Base-by-base conservation (phyloP, 2,888 invertebrate genomes). In the Sarcophaga carnaria region DNA sequence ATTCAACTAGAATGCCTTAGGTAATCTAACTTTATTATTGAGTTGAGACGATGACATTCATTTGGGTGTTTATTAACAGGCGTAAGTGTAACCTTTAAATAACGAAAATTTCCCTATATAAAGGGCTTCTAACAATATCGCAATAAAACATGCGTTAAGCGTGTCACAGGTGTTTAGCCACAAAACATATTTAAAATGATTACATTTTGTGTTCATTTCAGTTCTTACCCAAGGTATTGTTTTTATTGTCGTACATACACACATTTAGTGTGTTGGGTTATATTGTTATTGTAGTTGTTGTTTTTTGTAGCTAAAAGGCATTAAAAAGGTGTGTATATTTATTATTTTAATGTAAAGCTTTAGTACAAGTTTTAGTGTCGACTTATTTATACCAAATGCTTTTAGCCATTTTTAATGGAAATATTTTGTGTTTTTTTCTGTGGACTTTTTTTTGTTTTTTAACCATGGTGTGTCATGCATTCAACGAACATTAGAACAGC, bases 281-380 rank as follows among this genome's bases (percentile, higher is more conserved):
- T 25, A 22, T 59, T 64, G 71, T 25, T 64, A 12, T 25, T 64
- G 64, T 14, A 25, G 37, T 66, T 66, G 25, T 63, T 20, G 22
- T 22, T 22, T 71, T 70, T 64, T 20, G 2, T 12, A 12, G 22
- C 71, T 77, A 49, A 14, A 11, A 45, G 47, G 54, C 47, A 47
- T 63, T 47, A 11, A 59, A 37, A 82, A 66, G 71, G 71, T 76
- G 76, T 77, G 82, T 66, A 62, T 8, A 60, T 82, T 76, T 76
- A 59, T 37, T 37, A 37, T 71, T 77, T 71, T 22, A n/a, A n/a
- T 37, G n/a, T 70, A 59, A 76, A 49, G 22, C 76, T 76, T n/a
- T 45, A 6, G 47, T n/a, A 60, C 14, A 64, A 37, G 27, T 72
- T 72, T 80, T 3, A 37, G 3, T 66, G 66, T 72, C 66, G 71